Evolutionary conservation across 2,113 vertebrate genomes (phyloP), one percentile per base, ranked within the genome.

Genomic region (Fulica atra): DNA sequence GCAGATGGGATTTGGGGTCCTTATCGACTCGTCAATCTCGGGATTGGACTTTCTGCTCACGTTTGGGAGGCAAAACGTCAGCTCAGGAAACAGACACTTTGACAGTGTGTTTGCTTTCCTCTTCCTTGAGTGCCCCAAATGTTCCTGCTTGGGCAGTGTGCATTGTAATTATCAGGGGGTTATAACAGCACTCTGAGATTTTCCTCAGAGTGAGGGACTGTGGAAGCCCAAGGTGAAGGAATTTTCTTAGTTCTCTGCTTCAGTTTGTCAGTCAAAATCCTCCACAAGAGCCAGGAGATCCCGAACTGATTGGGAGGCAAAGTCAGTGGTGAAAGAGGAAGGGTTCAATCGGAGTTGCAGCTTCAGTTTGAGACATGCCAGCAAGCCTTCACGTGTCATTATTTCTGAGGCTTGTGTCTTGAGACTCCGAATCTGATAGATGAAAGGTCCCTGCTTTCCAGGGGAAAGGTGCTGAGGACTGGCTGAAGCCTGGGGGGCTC

Each of bases 1-100:
- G 77, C 69, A 92, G 86, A 85, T 89, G 91, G 92, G 86, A 82
- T 90, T 91, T 92, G 69, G 81, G 70, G 73, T 93, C 92, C 68
- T 73, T 85, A 89, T 91, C 7, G 0, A 31, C 1, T 53, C 81
- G 11, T 48, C 11, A 29, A 33, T 89, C 93, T 93, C 36, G 14
- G 35, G 5, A 84, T 95, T 91, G 74, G 35, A 68, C 57, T 93
- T 96, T 87, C 91, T 95, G 66, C n/a, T 93, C 84, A 93, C 19
- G 19, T 93, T 92, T 63, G 59, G 57, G 31, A 20, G 48, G 13
- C n/a, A 56, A 71, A 86, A 63, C 50, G 20, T n/a, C 63, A 38
- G 9, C 71, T 72, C 7, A 57, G 80, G 81, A 50, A 88, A 77
- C 50, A 26, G 87, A 64, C 33, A 8, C 73, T 73, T 93, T 95